A percentile compares a stretch with the other conserved stretches of the same genome.
Conservation (phyloP, 53 echinoderm and acorn worm species). For the Mesocentrotus franciscanus region DNA sequence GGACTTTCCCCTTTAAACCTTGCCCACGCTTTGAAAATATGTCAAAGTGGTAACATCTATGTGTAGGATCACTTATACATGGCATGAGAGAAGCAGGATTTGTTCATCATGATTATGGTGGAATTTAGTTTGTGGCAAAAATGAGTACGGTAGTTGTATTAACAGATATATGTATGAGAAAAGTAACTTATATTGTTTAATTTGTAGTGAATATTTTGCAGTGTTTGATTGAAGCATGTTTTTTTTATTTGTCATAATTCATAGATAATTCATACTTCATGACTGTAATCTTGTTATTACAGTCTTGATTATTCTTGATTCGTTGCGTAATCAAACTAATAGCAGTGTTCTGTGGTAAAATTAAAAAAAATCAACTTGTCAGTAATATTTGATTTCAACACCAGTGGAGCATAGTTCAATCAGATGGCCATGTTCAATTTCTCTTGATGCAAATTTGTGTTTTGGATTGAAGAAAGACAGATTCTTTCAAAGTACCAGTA, state of each 20-base stretch:
- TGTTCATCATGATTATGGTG: too few species aligned
- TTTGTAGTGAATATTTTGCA: neutral
- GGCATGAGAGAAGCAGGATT: too few species aligned
- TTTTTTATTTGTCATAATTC: neutral
- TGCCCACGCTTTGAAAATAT: too few species aligned
- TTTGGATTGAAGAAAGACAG: neutral
- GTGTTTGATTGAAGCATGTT: conserved; percentile 4
- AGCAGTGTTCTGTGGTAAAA: neutral
- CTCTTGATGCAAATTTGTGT: neutral
- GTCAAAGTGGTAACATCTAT: too few species aligned
- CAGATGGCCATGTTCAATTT: neutral
- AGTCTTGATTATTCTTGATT: neutral
- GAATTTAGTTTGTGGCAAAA: too few species aligned
- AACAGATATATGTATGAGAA: too few species aligned
- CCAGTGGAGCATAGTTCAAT: neutral
- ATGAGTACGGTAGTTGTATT: too few species aligned
- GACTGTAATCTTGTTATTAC: too few species aligned
- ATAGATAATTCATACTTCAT: neutral
- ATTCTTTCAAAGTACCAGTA: neutral
- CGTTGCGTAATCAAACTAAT: too few species aligned
- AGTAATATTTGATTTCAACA: neutral
- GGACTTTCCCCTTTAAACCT: too few species aligned
- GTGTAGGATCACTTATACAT: too few species aligned
- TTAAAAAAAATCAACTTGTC: neutral
- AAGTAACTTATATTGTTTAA: neutral